Conservation (phyloP, 2,797 vertebrate species). For the Adrianichthys oophorus region DNA sequence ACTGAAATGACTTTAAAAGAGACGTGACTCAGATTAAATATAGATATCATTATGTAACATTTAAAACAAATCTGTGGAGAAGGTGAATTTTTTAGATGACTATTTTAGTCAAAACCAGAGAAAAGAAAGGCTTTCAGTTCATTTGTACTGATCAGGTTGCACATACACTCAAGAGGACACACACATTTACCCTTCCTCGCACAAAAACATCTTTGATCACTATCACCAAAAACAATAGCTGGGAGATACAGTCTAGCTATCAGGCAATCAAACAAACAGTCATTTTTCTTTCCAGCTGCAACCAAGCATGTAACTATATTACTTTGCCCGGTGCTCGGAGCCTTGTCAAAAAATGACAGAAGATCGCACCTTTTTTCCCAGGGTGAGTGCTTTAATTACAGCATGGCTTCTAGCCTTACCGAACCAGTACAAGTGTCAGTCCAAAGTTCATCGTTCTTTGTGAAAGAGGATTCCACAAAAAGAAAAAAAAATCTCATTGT, state of each 20-base stretch:
- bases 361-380: constrained; percentile 81
- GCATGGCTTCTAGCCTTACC: constrained; percentile 74
- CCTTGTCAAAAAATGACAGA: constrained; percentile 85
- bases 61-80: constrained; percentile 7
- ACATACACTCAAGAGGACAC: constrained; percentile 12
- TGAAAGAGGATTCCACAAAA: constrained; percentile 51
- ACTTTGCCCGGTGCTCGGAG: constrained; percentile 77
- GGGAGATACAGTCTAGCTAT: constrained; percentile 66
- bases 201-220: constrained; percentile 40
- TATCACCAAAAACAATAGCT: constrained; percentile 71
- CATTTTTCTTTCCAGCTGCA: constrained; percentile 78
- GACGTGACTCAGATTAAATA: constrained; percentile 43
- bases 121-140: background rate
- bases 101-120: constrained; percentile 1
- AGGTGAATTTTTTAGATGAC: constrained; percentile 2
- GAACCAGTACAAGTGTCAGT: constrained; percentile 84
- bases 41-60: constrained; percentile 17
- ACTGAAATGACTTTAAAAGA: constrained; percentile 45
- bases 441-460: constrained; percentile 77
- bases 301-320: constrained; percentile 80
- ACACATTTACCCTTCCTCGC: constrained; percentile 7
- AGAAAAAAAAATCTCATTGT: constrained; percentile 67
- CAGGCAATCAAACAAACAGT: constrained; percentile 76
- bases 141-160: constrained; percentile 14
- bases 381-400: constrained; percentile 86